These are phyloP conservation scores for Fabriciana adippe DNA, from an alignment of 2,888 invertebrate species.

Conservation along the genomic window DNA sequence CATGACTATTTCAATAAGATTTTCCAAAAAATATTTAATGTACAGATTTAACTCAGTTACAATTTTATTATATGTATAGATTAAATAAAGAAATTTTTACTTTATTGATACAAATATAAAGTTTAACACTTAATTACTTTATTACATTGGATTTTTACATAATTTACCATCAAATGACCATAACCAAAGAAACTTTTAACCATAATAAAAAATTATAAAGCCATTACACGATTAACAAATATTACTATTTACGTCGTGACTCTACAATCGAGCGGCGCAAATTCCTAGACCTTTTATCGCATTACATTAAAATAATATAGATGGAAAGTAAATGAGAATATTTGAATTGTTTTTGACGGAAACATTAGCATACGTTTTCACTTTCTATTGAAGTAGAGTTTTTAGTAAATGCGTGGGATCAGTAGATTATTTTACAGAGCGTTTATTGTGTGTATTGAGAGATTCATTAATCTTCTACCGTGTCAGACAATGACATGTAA, in stretches of 20 bases:
- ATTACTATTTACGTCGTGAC: slow-evolving; percentile 18
- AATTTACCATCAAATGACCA: neutral
- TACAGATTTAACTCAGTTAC: too few species aligned
- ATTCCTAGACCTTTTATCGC: slow-evolving; percentile 9
- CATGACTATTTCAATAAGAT: too few species aligned
- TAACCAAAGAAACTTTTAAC: neutral
- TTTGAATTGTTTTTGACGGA: slow-evolving; percentile 22
- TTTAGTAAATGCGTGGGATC: slow-evolving; percentile 22
- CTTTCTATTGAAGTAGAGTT: slow-evolving; percentile 21
- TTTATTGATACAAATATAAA: too few species aligned
- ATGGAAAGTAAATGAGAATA: slow-evolving; percentile 25
- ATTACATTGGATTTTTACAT: too few species aligned
- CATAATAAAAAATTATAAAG: neutral
- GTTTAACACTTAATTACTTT: too few species aligned
- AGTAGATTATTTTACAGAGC: neutral
- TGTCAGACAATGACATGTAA: too few species aligned
- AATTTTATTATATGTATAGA: too few species aligned
- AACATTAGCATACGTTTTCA: slow-evolving; percentile 20
- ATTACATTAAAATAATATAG: slow-evolving; percentile 3
- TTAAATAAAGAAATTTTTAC: too few species aligned
- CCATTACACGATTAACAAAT: slow-evolving; percentile 2
- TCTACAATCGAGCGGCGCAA: slow-evolving; percentile 6
- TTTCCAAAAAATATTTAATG: too few species aligned
- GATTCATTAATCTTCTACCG: neutral
- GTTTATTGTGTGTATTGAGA: neutral